Conservation (phyloP, 2,797 vertebrate genomes). For the Danio jaintianensis region DNA sequence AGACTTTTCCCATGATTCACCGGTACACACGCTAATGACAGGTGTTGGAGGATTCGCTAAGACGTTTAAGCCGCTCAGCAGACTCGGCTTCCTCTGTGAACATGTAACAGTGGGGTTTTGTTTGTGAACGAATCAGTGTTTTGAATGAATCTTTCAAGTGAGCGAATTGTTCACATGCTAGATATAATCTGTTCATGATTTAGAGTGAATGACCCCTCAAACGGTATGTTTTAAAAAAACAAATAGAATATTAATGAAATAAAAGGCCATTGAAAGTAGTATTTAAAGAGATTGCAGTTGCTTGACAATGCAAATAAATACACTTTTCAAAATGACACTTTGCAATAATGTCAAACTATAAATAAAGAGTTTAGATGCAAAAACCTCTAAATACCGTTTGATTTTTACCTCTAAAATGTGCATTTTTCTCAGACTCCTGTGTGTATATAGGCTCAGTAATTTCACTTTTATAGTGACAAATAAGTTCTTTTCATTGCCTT, state of each 20-base stretch:
- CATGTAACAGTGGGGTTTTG: neutral
- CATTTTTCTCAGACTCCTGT: no score
- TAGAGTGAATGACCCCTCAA: neutral
- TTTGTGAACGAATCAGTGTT: neutral
- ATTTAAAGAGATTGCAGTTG: neutral
- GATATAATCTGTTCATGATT: neutral
- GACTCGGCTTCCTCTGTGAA: conserved; percentile 6
- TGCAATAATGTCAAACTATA: neutral
- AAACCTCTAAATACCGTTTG: no score
- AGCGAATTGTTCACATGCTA: neutral
- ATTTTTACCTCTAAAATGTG: no score
- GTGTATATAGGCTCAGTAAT: no score
- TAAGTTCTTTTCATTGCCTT: no score
- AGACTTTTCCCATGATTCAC: conserved; percentile 34
- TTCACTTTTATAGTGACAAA: no score
- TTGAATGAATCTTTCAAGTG: conserved; percentile 1
- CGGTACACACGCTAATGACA: neutral
- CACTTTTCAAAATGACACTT: neutral
- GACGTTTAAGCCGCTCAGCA: conserved; percentile 1
- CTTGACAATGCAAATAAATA: no score
- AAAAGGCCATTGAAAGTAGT: neutral
- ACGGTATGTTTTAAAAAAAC: no score
- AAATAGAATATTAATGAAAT: neutral
- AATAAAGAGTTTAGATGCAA: no score
- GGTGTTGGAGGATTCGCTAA: conserved; percentile 1